Base-by-base conservation (phyloP, 1,140 invertebrate genomes). In the Cherax destructor region DNA sequence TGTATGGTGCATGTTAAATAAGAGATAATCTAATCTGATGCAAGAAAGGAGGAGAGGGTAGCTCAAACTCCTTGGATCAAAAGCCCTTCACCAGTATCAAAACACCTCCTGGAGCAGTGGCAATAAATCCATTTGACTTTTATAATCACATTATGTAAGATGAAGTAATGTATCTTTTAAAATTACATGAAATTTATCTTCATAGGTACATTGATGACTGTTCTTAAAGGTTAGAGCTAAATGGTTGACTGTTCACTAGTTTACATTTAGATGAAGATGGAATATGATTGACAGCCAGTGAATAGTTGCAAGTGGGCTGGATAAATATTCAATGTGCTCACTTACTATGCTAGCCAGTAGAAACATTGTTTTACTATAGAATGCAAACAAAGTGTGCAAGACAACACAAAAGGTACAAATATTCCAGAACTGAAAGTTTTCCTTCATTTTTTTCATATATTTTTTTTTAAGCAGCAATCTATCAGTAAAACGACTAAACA, bases 321-420 rank as follows among this genome's bases (percentile, higher is more conserved):
- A 74, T 69, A 69, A 74, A 9, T n/a, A 74, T 30, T n/a, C n/a
- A 9, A 74, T 30, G n/a, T 30, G 69, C 69, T 74, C 30, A 74
- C 52, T 30, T 24, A 72, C 30, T 30, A 10, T 74, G 6, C n/a
- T 74, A 74, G 69, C 30, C 21, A 74, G 11, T 74, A 74, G 69
- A 30, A 74, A 74, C 24, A 74, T 10, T 13, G 69, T 30, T 74
- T 74, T 74, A 74, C 69, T n/a, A 69, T 30, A 11, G 5, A 74
- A 74, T 74, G 69, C 21, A 74, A 74, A 74, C 5, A 6, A 74
- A 30, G 0, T 74, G 4, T 24, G 4, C 9, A 74, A 74, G 65
- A 69, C 13, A 74, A 74, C 24, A 30, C 69, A 74, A n/a, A n/a
- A 74, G 69, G 69, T 74, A 74, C 69, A 74, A 74, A 30, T n/a